Percentiles rank a stretch among this genome's conserved stretches.
These are phyloP conservation scores for Pherbina coryleti DNA, from an alignment of 2,888 invertebrate genomes.

Conservation along the genomic window DNA sequence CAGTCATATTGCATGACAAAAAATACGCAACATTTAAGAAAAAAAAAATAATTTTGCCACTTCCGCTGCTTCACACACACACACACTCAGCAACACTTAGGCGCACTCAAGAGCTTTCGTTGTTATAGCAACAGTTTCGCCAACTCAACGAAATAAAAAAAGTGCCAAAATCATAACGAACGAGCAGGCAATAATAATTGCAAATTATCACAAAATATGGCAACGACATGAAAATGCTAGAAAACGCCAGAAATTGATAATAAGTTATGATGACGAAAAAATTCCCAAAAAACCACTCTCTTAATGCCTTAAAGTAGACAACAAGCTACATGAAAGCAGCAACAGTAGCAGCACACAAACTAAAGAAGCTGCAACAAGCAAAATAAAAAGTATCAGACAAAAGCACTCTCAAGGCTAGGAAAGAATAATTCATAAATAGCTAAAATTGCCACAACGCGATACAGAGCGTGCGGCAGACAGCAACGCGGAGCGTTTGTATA, in stretches of 20 bases:
- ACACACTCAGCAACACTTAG: not conserved
- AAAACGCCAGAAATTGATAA: not conserved
- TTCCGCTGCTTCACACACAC: not conserved
- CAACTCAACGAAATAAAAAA: not conserved
- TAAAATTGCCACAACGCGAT: not conserved
- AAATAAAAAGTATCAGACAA: not conserved
- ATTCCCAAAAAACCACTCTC: not conserved
- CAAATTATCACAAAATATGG: constrained; percentile 24
- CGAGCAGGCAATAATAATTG: constrained; percentile 9
- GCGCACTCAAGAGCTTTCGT: no score
- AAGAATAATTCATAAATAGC: constrained; percentile 17
- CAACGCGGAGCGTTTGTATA: not conserved
- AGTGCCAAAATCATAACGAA: not conserved
- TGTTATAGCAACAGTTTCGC: not conserved
- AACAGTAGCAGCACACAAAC: not conserved
- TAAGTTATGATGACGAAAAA: not conserved
- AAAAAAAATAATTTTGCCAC: not conserved
- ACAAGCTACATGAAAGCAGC: not conserved
- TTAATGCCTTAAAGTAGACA: constrained; percentile 1
- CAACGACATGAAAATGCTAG: not conserved
- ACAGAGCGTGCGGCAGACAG: no score
- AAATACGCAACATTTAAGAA: not conserved
- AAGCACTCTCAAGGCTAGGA: not conserved
- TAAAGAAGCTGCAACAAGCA: not conserved
- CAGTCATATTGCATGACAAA: not conserved